phyloP scores from a whole-genome alignment of 2,888 invertebrate species.

The Machimus atricapillus region DNA sequence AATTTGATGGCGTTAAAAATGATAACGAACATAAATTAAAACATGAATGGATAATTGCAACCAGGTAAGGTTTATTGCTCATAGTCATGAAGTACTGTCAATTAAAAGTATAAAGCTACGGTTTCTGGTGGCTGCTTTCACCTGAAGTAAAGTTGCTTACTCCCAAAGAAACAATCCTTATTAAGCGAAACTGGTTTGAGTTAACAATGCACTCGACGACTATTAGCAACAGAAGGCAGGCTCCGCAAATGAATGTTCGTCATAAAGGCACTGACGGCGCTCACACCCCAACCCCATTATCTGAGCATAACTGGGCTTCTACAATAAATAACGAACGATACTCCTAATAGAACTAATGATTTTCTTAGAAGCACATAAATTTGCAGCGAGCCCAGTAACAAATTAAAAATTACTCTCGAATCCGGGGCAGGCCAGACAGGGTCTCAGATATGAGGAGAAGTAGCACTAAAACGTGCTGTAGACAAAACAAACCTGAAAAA shows the following conservation, averaged over 20 bases:
- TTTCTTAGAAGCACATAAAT: neutral
- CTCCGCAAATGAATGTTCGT: neutral
- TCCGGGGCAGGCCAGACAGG: neutral
- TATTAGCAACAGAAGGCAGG: neutral
- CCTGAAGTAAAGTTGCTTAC: neutral
- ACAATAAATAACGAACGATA: neutral
- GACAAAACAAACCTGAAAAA: slow-evolving; percentile 20
- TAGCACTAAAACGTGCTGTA: slow-evolving; percentile 2
- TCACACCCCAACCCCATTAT: neutral
- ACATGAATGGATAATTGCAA: neutral
- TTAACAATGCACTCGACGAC: neutral
- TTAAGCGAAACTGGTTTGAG: neutral
- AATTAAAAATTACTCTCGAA: neutral
- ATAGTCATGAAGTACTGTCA: neutral
- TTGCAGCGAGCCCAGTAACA: neutral
- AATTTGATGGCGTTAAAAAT: neutral
- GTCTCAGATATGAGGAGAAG: neutral
- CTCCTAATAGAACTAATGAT: neutral
- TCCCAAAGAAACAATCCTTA: neutral
- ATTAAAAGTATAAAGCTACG: neutral
- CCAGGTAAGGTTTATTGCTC: neutral
- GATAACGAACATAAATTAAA: neutral
- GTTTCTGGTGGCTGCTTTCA: neutral
- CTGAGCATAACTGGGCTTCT: neutral
- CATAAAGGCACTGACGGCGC: neutral